Evolutionary conservation across 2,797 vertebrate species (phyloP).

Genomic region (Pseudomugil tenellus): DNA sequence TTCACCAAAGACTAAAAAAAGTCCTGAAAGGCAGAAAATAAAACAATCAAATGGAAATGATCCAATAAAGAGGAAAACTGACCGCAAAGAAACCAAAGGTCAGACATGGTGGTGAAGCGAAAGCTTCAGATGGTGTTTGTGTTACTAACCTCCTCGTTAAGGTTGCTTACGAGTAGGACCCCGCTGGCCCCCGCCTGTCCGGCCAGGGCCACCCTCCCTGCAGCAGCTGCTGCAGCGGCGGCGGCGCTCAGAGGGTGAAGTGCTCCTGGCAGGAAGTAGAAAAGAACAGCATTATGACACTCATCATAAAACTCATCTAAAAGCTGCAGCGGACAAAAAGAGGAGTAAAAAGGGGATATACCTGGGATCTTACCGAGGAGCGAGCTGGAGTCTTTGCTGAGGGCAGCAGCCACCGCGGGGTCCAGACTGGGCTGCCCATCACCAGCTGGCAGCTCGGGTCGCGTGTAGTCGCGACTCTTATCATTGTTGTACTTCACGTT

Average conservation of each 20-base stretch:
- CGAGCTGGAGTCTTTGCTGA: conserved; percentile 95
- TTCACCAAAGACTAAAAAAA: not conserved
- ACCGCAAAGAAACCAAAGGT: no score
- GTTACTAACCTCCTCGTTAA: conserved; percentile 96
- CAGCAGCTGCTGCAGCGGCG: conserved; percentile 92
- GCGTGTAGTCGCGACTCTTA: conserved; percentile 97
- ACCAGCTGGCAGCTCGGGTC: conserved; percentile 95
- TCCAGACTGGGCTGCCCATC: conserved; percentile 94
- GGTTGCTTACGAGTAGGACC: conserved; percentile 97
- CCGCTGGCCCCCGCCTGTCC: conserved; percentile 90
- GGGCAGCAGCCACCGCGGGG: conserved; percentile 89
- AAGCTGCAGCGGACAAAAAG: not conserved
- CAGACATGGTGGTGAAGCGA: no score
- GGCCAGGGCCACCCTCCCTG: conserved; percentile 92
- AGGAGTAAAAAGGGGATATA: conserved; percentile 70
- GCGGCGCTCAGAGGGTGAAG: conserved; percentile 95
- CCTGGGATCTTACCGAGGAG: conserved; percentile 93
- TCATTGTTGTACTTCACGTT: conserved; percentile 99
- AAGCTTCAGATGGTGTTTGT: conserved; percentile 9
- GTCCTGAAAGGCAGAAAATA: conserved; percentile 21
- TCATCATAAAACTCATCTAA: no score
- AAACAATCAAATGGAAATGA: conserved; percentile 40
- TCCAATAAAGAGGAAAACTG: not conserved
- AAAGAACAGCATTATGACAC: conserved; percentile 17
- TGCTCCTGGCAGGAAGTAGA: conserved; percentile 84